A percentile compares a stretch with the other conserved stretches of the same genome.
phyloP scores from a whole-genome alignment of 2,113 vertebrate species.

The Channa argus region DNA sequence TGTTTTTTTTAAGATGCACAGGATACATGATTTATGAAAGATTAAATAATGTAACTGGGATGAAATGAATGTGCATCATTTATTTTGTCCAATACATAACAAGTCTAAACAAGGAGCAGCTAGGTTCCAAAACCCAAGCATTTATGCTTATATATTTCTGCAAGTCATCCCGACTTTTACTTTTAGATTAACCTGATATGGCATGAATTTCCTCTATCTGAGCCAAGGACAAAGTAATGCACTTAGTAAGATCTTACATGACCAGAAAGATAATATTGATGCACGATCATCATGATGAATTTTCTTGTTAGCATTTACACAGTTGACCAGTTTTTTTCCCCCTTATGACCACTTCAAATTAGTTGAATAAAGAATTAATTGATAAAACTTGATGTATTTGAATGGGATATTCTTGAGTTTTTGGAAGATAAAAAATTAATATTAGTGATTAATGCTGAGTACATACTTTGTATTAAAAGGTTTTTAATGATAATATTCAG shows the following conservation, averaged over 20 bases:
- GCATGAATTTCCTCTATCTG: conserved; percentile 41
- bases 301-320: conserved; percentile 12
- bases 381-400: neutral
- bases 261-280: conserved; percentile 29
- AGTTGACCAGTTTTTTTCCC: conserved; percentile 1
- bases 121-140: neutral
- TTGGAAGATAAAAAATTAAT: neutral
- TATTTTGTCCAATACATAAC: conserved; percentile 20
- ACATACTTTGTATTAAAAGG: conserved; percentile 1
- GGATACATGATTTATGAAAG: conserved; percentile 63
- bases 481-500: conserved; percentile 5
- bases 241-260: conserved; percentile 35
- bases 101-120: conserved; percentile 19
- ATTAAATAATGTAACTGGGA: conserved; percentile 63
- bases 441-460: neutral
- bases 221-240: conserved; percentile 53
- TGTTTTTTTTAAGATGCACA: conserved; percentile 48
- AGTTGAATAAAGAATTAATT: neutral
- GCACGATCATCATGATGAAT: neutral
- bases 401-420: neutral
- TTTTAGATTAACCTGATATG: conserved; percentile 46
- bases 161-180: conserved; percentile 58
- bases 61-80: conserved; percentile 52
- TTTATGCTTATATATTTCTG: conserved; percentile 45
- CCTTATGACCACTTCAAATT: neutral